phyloP scores from a whole-genome alignment of 2,797 vertebrate genomes.

The Clamator glandarius region DNA sequence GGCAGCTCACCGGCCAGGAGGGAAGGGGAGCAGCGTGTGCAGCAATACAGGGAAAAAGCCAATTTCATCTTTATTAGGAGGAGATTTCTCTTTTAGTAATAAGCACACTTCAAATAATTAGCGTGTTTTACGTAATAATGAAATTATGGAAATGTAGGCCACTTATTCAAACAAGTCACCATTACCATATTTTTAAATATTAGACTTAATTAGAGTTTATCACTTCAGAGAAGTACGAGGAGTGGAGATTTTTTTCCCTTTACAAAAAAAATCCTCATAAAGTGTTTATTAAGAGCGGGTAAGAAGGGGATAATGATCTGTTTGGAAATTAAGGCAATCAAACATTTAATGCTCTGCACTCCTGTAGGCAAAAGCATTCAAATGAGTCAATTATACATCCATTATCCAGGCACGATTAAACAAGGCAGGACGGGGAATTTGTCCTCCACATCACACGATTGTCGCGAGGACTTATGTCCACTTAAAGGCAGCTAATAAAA shows the following conservation, averaged over 20 bases:
- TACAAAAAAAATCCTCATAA: slow-evolving; percentile 95
- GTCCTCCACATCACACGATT: slow-evolving; percentile 74
- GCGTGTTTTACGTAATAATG: slow-evolving; percentile 98
- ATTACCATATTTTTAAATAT: slow-evolving; percentile 99
- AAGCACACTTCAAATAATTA: slow-evolving; percentile 96
- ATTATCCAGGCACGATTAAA: slow-evolving; percentile 92
- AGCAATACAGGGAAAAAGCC: slow-evolving; percentile 80
- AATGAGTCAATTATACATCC: slow-evolving; percentile 99
- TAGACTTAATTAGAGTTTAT: slow-evolving; percentile 99
- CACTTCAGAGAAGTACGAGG: slow-evolving; percentile 87
- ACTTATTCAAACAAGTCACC: slow-evolving; percentile 92
- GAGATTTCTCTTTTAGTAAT: slow-evolving; percentile 92
- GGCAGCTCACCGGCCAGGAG: slow-evolving; percentile 60
- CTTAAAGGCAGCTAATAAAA: slow-evolving; percentile 88
- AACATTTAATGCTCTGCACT: slow-evolving; percentile 98
- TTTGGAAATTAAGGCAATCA: slow-evolving; percentile 99
- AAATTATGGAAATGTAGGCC: slow-evolving; percentile 93
- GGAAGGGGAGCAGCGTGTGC: slow-evolving; percentile 63
- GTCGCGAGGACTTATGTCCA: slow-evolving; percentile 79
- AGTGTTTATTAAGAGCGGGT: slow-evolving; percentile 99
- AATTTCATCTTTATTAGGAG: slow-evolving; percentile 96
- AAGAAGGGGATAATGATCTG: slow-evolving; percentile 98
- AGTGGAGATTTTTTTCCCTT: slow-evolving; percentile 86
- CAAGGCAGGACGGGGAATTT: slow-evolving; percentile 77
- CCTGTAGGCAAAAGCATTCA: slow-evolving; percentile 99